A percentile compares a stretch with the other conserved stretches of the same genome.
Evolutionary conservation across 2,797 vertebrate species (phyloP).

Genomic region (Sebastes glaucus): DNA sequence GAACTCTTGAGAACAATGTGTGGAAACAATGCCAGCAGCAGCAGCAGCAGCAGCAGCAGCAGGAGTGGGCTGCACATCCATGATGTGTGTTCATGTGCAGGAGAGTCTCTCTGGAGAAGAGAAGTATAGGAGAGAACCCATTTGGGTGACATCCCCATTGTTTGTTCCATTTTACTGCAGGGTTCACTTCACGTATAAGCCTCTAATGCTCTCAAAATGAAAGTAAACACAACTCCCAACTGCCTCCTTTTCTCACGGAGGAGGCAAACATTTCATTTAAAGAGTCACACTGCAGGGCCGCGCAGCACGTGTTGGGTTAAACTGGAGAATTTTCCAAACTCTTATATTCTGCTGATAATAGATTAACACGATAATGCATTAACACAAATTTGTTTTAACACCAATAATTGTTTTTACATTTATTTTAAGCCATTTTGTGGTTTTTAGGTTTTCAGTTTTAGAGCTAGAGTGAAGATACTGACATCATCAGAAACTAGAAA

Average conservation of each 20-base stretch:
- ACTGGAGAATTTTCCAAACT: not conserved
- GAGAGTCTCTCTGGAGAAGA: not conserved
- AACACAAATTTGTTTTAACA: too few relatives aligned
- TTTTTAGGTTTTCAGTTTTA: too few relatives aligned
- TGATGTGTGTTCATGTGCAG: not conserved
- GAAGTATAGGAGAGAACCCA: not conserved
- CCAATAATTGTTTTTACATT: too few relatives aligned
- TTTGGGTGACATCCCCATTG: slow-evolving; percentile 42
- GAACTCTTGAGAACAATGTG: slow-evolving; percentile 44
- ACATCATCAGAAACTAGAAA: too few relatives aligned
- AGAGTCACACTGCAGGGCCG: not conserved
- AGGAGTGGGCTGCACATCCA: not conserved
- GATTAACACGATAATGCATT: not conserved
- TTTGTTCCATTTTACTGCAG: slow-evolving; percentile 64
- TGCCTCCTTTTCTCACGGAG: slow-evolving; percentile 58
- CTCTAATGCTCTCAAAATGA: slow-evolving; percentile 74
- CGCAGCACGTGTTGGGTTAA: slow-evolving; percentile 14
- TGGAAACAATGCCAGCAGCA: slow-evolving; percentile 37
- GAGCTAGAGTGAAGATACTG: too few relatives aligned
- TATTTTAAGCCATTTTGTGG: accelerated
- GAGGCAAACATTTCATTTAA: slow-evolving; percentile 75
- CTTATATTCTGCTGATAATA: not conserved
- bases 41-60: not conserved
- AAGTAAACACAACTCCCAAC: slow-evolving; percentile 67
- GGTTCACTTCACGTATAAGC: slow-evolving; percentile 42